Evolutionary conservation across 92 coral and sea anemone genomes (phyloP), one percentile per base, ranked within the genome.

Genomic region (Desmophyllum pertusum): DNA sequence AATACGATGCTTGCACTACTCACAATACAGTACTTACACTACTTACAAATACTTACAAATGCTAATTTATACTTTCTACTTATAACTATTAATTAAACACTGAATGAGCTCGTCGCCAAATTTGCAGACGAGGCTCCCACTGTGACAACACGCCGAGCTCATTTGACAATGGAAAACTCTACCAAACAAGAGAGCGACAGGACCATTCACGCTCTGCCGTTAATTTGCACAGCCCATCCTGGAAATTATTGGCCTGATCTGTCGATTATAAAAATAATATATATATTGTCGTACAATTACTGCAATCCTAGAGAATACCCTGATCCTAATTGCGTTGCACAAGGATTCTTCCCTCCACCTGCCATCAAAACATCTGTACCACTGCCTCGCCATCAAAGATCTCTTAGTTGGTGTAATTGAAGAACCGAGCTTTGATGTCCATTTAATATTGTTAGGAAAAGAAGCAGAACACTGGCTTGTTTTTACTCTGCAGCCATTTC

Each of bases 301-400:
- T 23, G 63, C 63, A 23, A 57, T 57, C 38, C 11, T 68, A 3
- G 73, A 42, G n/a, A 68, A 68, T 68, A 36, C 73, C 11, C 13
- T 36, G 73, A 68, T 36, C 10, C 45, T 68, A 35, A 10, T 68
- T 19, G 39, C 73, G 11, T 38, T 68, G 10, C 77, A 23, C 23
- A 72, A 72, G 30, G 59, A 41, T 23, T 72, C 77, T 72, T 41
- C 53, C 19, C 51, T 72, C 25, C 55, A 72, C 18, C 77, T 57
- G 50, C 77, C 77, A 72, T 41, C 77, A 43, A 72, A 72, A 43
- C 11, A 15, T 10, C 13, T 72, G 55, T 72, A 41, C 25, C 19
- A 37, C 19, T 72, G 77, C n/a, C 55, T 72, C 15, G 77, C 77
- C 9, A 17, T 43, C 33, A 72, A 55, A 11, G 77, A 72, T 72